Conservation (phyloP, 2,888 invertebrate genomes). For the Poecilus cupreus region DNA sequence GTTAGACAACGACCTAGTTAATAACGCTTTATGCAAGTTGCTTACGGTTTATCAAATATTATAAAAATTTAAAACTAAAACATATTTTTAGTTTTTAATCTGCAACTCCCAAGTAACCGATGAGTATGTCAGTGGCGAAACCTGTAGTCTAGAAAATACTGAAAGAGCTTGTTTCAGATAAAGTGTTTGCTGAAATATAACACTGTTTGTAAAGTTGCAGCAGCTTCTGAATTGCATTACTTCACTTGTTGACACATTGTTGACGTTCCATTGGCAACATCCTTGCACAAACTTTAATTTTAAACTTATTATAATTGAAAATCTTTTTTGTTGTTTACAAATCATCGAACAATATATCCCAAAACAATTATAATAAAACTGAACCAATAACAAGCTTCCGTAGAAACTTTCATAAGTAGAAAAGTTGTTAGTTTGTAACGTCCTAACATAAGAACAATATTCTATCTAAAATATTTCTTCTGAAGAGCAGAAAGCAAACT, state of each 20-base stretch:
- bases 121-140: not conserved
- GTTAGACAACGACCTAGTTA: no score
- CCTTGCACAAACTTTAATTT: not conserved
- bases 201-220: conserved; percentile 25
- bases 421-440: not conserved
- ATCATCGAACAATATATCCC: no score
- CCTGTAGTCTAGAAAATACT: not conserved
- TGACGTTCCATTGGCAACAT: not conserved
- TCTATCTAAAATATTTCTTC: conserved; percentile 24
- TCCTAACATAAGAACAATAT: not conserved
- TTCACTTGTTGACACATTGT: not conserved
- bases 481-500: conserved; percentile 36
- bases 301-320: conserved; percentile 10
- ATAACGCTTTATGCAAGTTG: no score
- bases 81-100: no score
- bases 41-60: no score
- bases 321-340: not conserved
- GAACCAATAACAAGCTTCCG: not conserved
- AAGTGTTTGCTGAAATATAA: conserved; percentile 33
- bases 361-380: not conserved
- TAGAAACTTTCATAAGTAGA: not conserved
- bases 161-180: not conserved
- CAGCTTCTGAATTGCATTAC: not conserved
- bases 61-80: no score
- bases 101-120: not conserved